Base-by-base conservation (phyloP, 2,888 invertebrate genomes). In the Cosmorhoe ocellata region DNA sequence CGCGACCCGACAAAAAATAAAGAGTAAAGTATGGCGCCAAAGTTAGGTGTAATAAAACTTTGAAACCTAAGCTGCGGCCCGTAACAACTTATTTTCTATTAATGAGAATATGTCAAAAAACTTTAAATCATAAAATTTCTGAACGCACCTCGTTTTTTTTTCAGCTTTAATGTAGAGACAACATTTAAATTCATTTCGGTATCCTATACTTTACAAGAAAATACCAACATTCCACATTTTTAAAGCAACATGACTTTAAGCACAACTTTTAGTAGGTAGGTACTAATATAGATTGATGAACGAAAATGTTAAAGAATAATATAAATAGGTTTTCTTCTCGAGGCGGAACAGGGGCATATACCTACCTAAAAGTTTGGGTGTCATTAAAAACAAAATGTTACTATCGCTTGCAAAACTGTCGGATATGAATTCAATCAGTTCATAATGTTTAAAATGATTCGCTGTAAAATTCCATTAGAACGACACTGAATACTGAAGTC, bases 21-120 rank as follows among this genome's bases (percentile, higher is more conserved):
- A 71, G 75, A 68, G 69, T 74, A 67, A 77, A 79, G 81, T 83
- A 79, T 84, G 87, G 87, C 86, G 85, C 86, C 85, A 72, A 72
- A 73, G 63, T 67, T 70, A 65, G 64, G 61, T 69, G 63, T 64
- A 61, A 74, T 69, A 63, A 64, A 59, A 60, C 50, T 56, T 57
- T 47, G 46, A 51, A 51, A 41, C 36, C 31, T 32, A 22, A 39
- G 37, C 27, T 36, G 7, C 6, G 24, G 24, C 24, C 50, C 53
- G 51, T 44, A 44, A 45, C 48, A 53, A 45, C 53, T 48, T 45
- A 48, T 48, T 53, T 53, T 44, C 52, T 40, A 40, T 31, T 34
- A 53, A 48, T 45, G 12, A 31, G n/a, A 26, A 24, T 8, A 9
- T 22, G 18, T 4, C 11, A 11, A n/a, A n/a, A n/a, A n/a, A n/a